Evolutionary conservation across 2,888 invertebrate genomes (phyloP).

Genomic region (Oscheius sp.): DNA sequence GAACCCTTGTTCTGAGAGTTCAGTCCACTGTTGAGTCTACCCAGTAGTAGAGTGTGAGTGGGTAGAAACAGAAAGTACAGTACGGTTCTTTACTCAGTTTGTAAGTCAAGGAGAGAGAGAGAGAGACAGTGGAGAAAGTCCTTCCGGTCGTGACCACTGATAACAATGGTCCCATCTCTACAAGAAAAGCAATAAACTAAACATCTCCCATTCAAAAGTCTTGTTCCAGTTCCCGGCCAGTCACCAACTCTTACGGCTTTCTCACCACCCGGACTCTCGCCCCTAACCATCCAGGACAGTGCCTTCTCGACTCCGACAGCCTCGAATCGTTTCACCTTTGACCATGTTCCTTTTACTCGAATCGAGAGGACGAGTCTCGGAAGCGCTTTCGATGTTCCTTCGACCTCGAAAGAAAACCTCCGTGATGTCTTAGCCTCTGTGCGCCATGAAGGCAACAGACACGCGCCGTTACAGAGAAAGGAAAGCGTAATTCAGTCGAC

Average conservation of each 20-base stretch:
- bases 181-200: too few relatives aligned
- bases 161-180: background rate
- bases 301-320: slow-evolving; percentile 60
- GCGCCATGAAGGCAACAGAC: slow-evolving; percentile 16
- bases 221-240: slow-evolving; percentile 13
- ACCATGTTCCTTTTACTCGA: slow-evolving; percentile 49
- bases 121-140: too few relatives aligned
- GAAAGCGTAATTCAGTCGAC: slow-evolving; percentile 37
- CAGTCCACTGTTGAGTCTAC: too few relatives aligned
- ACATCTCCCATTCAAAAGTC: background rate
- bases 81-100: background rate
- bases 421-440: slow-evolving; percentile 25
- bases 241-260: slow-evolving; percentile 41
- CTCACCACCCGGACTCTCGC: slow-evolving; percentile 70
- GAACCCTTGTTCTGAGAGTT: too few relatives aligned
- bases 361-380: slow-evolving; percentile 29
- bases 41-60: too few relatives aligned
- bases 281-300: slow-evolving; percentile 65
- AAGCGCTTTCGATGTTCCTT: slow-evolving; percentile 32
- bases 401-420: slow-evolving; percentile 18
- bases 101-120: too few relatives aligned
- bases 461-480: slow-evolving; percentile 29
- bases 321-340: slow-evolving; percentile 57
- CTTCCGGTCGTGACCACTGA: too few relatives aligned
- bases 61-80: too few relatives aligned